phyloP scores from a whole-genome alignment of 2,888 invertebrate species.

The Metopia argyrocephala region DNA sequence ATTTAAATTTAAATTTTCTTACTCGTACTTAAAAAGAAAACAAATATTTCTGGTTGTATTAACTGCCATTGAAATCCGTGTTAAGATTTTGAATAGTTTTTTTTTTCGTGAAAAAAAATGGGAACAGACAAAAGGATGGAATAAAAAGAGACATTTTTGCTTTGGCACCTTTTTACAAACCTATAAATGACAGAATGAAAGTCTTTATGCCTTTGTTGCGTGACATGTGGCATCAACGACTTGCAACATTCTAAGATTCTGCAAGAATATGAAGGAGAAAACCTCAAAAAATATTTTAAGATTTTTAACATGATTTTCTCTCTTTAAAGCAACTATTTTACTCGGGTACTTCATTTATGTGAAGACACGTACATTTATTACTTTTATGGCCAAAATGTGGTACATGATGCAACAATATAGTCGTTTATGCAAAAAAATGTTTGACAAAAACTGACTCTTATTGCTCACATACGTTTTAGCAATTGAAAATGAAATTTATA shows the following conservation, averaged over 20 bases:
- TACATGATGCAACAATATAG: conserved; percentile 67
- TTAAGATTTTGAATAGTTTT: background rate
- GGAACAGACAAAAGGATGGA: background rate
- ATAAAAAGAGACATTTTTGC: conserved; percentile 9
- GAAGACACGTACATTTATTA: conserved; percentile 73
- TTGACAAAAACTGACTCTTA: conserved; percentile 2
- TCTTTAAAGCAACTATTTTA: conserved; percentile 27
- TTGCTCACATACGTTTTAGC: conserved; percentile 31
- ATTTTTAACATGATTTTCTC: conserved; percentile 54
- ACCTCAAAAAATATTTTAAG: conserved; percentile 6
- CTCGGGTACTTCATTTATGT: conserved; percentile 37
- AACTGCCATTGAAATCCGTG: conserved; percentile 3
- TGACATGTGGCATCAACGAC: conserved; percentile 65
- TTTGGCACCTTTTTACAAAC: conserved; percentile 8
- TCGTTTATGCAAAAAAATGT: conserved; percentile 18
- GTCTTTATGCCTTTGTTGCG: conserved; percentile 50
- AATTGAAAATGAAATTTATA: conserved; percentile 3
- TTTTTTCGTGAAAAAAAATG: background rate
- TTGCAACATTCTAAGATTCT: conserved; percentile 65
- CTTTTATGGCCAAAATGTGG: conserved; percentile 72
- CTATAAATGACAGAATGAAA: conserved; percentile 1
- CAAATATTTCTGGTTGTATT: background rate
- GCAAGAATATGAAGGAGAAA: conserved; percentile 66
- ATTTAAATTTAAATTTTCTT: conserved; percentile 29
- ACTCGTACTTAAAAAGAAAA: background rate